A percentile compares a stretch with the other conserved stretches of the same genome.
Conservation (phyloP, 23 tunicate species). For the Ciona savignyi region DNA sequence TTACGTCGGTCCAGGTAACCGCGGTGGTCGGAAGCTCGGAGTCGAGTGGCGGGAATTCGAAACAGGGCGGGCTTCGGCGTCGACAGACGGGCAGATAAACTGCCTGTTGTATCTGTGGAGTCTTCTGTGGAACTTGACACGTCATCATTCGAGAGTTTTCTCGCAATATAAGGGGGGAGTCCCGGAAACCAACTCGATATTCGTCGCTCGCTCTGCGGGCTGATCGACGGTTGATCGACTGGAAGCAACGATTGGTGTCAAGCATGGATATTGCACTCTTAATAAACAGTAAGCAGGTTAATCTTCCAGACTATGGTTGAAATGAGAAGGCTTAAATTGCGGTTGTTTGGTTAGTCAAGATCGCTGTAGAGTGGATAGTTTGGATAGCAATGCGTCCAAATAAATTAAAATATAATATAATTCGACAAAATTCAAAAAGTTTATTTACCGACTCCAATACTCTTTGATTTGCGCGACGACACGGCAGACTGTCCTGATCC, state of each 20-base stretch:
- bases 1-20: constrained; percentile 68
- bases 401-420: too few relatives aligned
- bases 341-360: too few relatives aligned
- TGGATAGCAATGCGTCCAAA: too few relatives aligned
- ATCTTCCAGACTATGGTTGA: too few relatives aligned
- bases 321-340: too few relatives aligned
- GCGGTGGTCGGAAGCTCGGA: constrained; percentile 37
- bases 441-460: constrained; percentile 11
- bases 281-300: too few relatives aligned
- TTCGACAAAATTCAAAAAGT: too few relatives aligned
- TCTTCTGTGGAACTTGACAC: not conserved
- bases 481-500: constrained; percentile 40
- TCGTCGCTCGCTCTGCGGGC: constrained; percentile 1
- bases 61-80: constrained; percentile 5
- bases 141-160: not conserved
- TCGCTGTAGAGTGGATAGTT: too few relatives aligned
- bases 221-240: too few relatives aligned
- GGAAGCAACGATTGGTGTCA: too few relatives aligned
- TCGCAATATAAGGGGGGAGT: constrained; percentile 10
- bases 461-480: constrained; percentile 27
- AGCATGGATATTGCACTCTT: too few relatives aligned
- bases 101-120: not conserved
- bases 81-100: not conserved
- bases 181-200: constrained; percentile 2
- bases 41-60: constrained; percentile 61